Evolutionary conservation across 2,113 vertebrate species (phyloP).

Genomic region (Mirounga angustirostris): DNA sequence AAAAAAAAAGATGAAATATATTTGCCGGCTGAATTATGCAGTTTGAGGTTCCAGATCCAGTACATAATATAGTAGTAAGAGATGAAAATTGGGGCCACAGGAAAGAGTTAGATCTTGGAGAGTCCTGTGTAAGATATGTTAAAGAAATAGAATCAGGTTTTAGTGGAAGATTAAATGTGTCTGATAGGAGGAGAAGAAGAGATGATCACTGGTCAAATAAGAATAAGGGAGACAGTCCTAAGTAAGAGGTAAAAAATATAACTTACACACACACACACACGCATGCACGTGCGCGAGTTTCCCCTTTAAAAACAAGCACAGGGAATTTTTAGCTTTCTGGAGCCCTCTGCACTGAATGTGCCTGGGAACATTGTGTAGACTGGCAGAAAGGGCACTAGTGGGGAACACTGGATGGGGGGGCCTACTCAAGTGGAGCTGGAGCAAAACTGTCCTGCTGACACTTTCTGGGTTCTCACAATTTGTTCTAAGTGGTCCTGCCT

Average conservation of each 20-base stretch:
- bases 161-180: neutral
- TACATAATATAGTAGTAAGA: neutral
- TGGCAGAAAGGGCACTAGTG: neutral
- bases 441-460: neutral
- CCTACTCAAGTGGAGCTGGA: neutral
- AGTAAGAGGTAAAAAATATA: neutral
- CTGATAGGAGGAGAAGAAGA: neutral
- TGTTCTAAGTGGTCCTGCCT: neutral
- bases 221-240: neutral
- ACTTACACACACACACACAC: neutral
- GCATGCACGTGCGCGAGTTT: neutral
- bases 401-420: neutral
- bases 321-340: no score
- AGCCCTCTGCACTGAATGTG: neutral
- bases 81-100: neutral
- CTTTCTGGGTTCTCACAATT: neutral
- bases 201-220: neutral
- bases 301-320: neutral
- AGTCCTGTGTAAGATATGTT: neutral
- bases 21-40: neutral
- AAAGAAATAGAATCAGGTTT: neutral
- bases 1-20: neutral
- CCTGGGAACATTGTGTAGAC: no score
- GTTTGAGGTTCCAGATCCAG: neutral
- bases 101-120: neutral